These are phyloP conservation scores for Coboldia fuscipes DNA, from an alignment of 1,140 invertebrate species.

Conservation along the genomic window DNA sequence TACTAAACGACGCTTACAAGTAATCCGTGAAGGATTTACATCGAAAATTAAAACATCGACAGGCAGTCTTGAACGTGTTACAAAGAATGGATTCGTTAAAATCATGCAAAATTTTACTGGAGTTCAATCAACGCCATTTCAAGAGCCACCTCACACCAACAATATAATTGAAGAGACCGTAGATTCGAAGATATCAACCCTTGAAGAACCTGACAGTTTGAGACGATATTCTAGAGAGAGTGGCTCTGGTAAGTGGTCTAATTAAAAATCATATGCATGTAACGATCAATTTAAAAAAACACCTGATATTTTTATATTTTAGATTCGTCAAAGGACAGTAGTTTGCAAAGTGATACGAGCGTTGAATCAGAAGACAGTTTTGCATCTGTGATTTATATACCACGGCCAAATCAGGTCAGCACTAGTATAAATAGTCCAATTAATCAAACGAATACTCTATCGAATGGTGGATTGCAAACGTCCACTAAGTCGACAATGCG, in stretches of 20 bases:
- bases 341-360: slow-evolving; percentile 78
- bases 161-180: not conserved
- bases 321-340: slow-evolving; percentile 78
- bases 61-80: slow-evolving; percentile 57
- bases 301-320: not conserved
- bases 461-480: slow-evolving; percentile 21
- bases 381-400: slow-evolving; percentile 74
- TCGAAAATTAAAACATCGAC: slow-evolving; percentile 60
- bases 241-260: slow-evolving; percentile 29
- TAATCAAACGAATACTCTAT: too few species aligned
- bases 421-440: too few species aligned
- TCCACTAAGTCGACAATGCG: slow-evolving; percentile 23
- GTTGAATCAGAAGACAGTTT: slow-evolving; percentile 84
- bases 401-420: slow-evolving; percentile 29
- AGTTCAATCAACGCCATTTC: not conserved
- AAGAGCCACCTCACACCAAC: slow-evolving; percentile 2
- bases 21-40: slow-evolving; percentile 63
- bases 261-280: not conserved
- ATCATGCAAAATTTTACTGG: slow-evolving; percentile 52
- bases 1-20: slow-evolving; percentile 57
- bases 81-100: slow-evolving; percentile 47
- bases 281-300: too few species aligned
- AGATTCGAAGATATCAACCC: slow-evolving; percentile 14
- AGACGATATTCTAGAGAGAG: slow-evolving; percentile 53
- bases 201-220: slow-evolving; percentile 21